phyloP scores from a whole-genome alignment of 2,797 vertebrate species.

The Coregonus suidteri region DNA sequence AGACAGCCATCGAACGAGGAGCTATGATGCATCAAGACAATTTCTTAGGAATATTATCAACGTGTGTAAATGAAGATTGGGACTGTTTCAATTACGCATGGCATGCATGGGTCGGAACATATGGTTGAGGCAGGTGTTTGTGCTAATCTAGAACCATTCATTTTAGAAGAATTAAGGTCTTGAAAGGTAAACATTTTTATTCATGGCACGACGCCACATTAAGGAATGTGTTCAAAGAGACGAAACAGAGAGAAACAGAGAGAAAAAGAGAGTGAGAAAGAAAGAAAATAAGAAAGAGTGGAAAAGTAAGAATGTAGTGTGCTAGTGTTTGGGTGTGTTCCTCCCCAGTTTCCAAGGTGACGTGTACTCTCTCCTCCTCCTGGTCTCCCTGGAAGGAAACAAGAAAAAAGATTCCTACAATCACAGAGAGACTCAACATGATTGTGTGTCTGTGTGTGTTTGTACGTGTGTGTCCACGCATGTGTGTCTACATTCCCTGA shows the following conservation, averaged over 20 bases:
- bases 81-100: background rate
- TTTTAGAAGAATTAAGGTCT: constrained; percentile 2
- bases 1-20: background rate
- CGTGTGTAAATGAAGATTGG: background rate
- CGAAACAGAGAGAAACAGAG: background rate
- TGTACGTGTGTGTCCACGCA: background rate
- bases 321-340: background rate
- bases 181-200: background rate
- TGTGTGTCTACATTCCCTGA: background rate
- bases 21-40: background rate
- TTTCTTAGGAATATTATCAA: background rate
- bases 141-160: background rate
- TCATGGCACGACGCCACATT: background rate
- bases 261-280: background rate
- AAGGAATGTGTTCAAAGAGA: constrained; percentile 8
- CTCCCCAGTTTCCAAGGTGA: constrained; percentile 3
- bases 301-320: background rate
- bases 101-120: constrained; percentile 4
- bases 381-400: constrained; percentile 17
- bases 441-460: background rate
- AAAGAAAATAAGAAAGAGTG: background rate
- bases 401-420: constrained; percentile 18
- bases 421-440: background rate
- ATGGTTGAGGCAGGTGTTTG: background rate
- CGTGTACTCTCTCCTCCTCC: constrained; percentile 1